Base-by-base conservation (phyloP, 1,140 invertebrate species). In the Battus philenor region DNA sequence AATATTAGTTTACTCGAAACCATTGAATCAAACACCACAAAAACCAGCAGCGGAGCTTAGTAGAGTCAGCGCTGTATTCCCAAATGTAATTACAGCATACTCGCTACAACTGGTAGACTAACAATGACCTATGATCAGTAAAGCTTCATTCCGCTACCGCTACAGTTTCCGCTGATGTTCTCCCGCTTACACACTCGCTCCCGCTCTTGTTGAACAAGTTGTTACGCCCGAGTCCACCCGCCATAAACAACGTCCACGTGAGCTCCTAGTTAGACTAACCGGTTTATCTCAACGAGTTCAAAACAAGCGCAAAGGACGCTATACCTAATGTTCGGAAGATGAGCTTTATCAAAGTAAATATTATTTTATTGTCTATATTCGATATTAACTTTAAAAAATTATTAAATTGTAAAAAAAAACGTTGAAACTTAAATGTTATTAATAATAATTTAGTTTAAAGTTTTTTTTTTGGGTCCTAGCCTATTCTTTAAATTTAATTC, bases 61-160 rank as follows among this genome's bases (percentile, higher is more conserved):
- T 27, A 13, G 29, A 27, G 38, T 41, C 15, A 41, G 38, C 27
- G 9, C 49, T 44, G 63, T 76, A 76, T 77, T 81, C 77, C 77
- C 77, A 65, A 63, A 81, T 75, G 77, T 77, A 81, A 81, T 81
- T 81, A 81, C 64, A 41, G 54, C 34, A 56, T 64, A 63, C 65
- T 62, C 61, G 68, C 58, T 49, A 63, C 66, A 68, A 57, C 70
- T 61, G 55, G 31, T 63, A 62, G 41, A 47, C 59, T 70, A 72
- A 78, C 71, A 75, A 77, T 71, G 71, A 72, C 68, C 72, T 60
- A 48, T 57, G 68, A 32, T 57, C 59, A 58, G 48, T 55, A 53
- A 59, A 47, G 18, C 32, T 24, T 32, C 43, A 43, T 55, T 22
- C 41, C 43, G 45, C 58, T 41, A 26, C 36, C 41, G 32, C 50